A percentile compares a stretch with the other conserved stretches of the same genome.
These are phyloP conservation scores for Vesta saturnalis DNA, from an alignment of 2,888 invertebrate genomes.

Conservation along the genomic window DNA sequence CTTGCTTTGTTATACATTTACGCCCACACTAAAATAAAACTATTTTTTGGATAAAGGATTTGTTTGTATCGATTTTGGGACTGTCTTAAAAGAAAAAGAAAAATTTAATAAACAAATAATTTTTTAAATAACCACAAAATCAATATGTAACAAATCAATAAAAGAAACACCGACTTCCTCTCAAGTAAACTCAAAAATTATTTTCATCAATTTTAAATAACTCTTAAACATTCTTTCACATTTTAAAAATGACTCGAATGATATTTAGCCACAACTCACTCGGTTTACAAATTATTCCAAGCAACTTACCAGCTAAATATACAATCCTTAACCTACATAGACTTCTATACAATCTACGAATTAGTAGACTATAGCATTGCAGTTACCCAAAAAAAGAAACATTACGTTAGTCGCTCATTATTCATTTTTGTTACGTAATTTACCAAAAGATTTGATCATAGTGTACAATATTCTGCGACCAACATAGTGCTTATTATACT, in stretches of 20 bases:
- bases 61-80: constrained; percentile 33
- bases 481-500: not conserved
- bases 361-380: constrained; percentile 25
- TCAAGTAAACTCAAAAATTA: constrained; percentile 16
- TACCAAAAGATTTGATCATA: not conserved
- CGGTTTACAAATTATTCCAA: constrained; percentile 26
- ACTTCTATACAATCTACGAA: constrained; percentile 30
- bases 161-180: constrained; percentile 24
- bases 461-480: not conserved
- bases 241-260: constrained; percentile 19
- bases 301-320: constrained; percentile 36
- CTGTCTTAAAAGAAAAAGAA: too few species aligned
- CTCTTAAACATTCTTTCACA: not conserved
- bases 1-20: constrained; percentile 26
- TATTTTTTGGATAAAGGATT: constrained; percentile 15
- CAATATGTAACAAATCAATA: constrained; percentile 21
- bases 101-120: too few species aligned
- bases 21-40: constrained; percentile 21
- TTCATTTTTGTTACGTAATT: not conserved
- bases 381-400: constrained; percentile 16
- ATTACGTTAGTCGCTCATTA: constrained; percentile 20
- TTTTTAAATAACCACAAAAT: too few species aligned
- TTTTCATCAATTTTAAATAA: constrained; percentile 9
- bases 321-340: constrained; percentile 31
- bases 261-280: constrained; percentile 22